These are phyloP conservation scores for Mesopsocus fuscifrons DNA, from an alignment of 2,888 invertebrate species.

Conservation along the genomic window DNA sequence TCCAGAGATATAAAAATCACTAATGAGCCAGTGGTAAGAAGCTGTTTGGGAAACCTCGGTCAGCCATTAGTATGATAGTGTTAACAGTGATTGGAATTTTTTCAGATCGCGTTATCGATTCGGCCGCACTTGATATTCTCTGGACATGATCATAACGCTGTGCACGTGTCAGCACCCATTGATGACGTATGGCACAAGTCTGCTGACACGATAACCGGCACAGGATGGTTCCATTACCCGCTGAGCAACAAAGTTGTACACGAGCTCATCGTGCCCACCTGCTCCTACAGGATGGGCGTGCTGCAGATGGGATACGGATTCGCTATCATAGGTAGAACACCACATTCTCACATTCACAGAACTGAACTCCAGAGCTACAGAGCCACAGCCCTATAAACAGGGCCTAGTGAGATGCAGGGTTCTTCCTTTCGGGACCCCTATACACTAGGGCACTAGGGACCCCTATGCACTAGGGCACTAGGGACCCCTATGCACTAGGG, in stretches of 20 bases:
- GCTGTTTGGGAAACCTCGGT: too few species aligned
- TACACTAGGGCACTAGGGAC: too few species aligned
- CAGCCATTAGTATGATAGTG: too few species aligned
- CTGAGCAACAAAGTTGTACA: constrained; percentile 25
- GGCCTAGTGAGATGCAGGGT: too few species aligned
- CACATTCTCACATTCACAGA: constrained; percentile 2
- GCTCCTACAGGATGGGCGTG: constrained; percentile 93
- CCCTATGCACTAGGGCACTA: too few species aligned
- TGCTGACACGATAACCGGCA: neutral
- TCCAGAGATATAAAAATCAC: too few species aligned
- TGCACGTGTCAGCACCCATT: constrained; percentile 24
- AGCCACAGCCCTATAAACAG: too few species aligned
- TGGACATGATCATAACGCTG: constrained; percentile 48
- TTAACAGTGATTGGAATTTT: too few species aligned
- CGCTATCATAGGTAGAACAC: constrained; percentile 49
- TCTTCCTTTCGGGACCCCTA: too few species aligned
- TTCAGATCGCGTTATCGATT: constrained; percentile 38
- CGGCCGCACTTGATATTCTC: constrained; percentile 49
- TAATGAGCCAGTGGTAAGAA: too few species aligned
- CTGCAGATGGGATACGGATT: constrained; percentile 69
- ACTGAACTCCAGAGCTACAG: too few species aligned
- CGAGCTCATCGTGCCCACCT: constrained; percentile 83
- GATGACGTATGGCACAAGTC: constrained; percentile 4
- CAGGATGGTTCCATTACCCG: constrained; percentile 14
- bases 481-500: too few species aligned